Evolutionary conservation across 2,888 invertebrate genomes (phyloP).

Genomic region (Polymixis lichenea): DNA sequence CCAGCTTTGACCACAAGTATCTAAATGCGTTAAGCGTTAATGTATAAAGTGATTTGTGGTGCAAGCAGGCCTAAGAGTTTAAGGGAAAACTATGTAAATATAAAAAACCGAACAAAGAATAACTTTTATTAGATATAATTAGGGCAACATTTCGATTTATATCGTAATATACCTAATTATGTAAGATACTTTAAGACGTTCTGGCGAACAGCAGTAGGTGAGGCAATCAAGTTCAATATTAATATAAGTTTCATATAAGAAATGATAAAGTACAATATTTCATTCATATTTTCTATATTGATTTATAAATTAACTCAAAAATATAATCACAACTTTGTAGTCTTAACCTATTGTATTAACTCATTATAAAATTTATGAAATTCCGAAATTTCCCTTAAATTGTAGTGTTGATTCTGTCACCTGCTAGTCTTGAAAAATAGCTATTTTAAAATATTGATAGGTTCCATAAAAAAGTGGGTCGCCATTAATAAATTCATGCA

Average conservation of each 20-base stretch:
- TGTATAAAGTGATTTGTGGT: background rate
- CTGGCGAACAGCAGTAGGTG: too few relatives aligned
- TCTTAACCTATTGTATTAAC: background rate
- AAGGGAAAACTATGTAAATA: conserved; percentile 11
- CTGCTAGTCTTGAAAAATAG: background rate
- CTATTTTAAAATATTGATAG: background rate
- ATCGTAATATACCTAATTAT: conserved; percentile 15
- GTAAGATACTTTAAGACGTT: background rate
- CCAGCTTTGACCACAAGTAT: background rate
- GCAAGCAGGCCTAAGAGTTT: background rate
- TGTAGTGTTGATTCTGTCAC: background rate
- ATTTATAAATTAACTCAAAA: background rate
- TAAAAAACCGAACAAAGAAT: conserved; percentile 1
- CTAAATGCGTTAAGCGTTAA: background rate
- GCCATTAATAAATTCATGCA: background rate
- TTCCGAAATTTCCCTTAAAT: conserved; percentile 16
- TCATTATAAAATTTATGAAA: background rate
- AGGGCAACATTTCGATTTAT: conserved; percentile 9
- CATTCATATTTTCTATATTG: background rate
- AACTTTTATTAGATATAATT: conserved; percentile 18
- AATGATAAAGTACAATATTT: background rate
- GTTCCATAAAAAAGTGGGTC: background rate
- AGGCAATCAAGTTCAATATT: background rate
- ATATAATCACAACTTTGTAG: background rate
- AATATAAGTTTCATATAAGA: background rate